Evolutionary conservation across 2,113 vertebrate species (phyloP).

Genomic region (Australoheros scitulus): DNA sequence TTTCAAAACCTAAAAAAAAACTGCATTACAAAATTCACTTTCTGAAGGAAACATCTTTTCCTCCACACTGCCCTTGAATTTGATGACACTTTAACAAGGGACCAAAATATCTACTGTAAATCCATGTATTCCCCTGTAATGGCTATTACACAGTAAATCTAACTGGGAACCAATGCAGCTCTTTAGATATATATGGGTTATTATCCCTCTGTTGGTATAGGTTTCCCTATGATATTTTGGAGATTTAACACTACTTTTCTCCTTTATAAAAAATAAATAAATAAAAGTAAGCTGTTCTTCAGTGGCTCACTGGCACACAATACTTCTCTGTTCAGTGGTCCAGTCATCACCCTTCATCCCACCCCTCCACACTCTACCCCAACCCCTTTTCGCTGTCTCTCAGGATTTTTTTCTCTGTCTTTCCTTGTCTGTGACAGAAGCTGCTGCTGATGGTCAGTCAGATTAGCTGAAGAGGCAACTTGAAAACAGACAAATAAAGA

Average conservation of each 20-base stretch:
- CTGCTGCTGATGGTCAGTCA: conserved; percentile 57
- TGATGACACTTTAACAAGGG: background rate
- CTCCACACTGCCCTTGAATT: too few relatives aligned
- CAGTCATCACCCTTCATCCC: conserved; percentile 54
- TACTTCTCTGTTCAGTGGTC: conserved; percentile 62
- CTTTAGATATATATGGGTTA: background rate
- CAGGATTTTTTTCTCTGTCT: conserved; percentile 40
- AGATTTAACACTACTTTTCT: conserved; percentile 15
- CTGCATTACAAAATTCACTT: background rate
- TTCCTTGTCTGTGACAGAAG: conserved; percentile 46
- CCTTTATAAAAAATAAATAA: background rate
- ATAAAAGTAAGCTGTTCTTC: conserved; percentile 12
- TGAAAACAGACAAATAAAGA: conserved; percentile 57
- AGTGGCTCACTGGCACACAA: conserved; percentile 52
- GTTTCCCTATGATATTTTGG: background rate
- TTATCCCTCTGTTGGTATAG: background rate
- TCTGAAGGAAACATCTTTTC: background rate
- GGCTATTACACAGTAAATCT: background rate
- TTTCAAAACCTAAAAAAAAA: background rate
- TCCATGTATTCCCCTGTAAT: background rate
- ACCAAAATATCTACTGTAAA: background rate
- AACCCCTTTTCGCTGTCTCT: conserved; percentile 27
- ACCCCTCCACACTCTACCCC: background rate
- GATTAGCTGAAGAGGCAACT: conserved; percentile 55
- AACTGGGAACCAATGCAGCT: background rate